Evolutionary conservation across 2,888 invertebrate genomes (phyloP).

Genomic region (Nomada fabriciana): DNA sequence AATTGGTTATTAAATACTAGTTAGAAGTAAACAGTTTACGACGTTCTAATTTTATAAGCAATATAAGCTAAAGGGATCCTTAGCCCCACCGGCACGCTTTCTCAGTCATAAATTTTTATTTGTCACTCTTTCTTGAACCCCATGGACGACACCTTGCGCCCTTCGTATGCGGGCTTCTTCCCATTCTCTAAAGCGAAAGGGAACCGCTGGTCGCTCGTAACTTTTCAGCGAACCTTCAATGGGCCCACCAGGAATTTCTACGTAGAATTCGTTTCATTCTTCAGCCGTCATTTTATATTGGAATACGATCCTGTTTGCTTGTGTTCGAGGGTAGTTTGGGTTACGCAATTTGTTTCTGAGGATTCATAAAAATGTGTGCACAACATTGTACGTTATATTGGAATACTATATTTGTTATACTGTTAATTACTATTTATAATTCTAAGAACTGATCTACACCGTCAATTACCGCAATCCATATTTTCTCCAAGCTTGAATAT

Average conservation of each 20-base stretch:
- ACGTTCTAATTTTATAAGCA: conserved; percentile 48
- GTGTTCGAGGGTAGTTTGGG: not conserved
- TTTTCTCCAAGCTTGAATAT: not conserved
- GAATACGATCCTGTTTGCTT: not conserved
- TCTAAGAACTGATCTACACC: no score
- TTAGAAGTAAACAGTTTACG: conserved; percentile 35
- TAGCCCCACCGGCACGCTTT: conserved; percentile 56
- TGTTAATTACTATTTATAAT: not conserved
- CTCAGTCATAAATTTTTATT: conserved; percentile 78
- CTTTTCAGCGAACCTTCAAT: not conserved
- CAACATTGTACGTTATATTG: not conserved
- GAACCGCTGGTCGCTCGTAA: conserved; percentile 11
- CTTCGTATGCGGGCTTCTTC: not conserved
- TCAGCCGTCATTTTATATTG: not conserved
- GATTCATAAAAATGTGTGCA: not conserved
- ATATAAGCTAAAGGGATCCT: conserved; percentile 19
- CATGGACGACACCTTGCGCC: conserved; percentile 49
- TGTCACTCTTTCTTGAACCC: conserved; percentile 72
- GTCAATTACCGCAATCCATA: no score
- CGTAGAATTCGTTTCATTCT: conserved; percentile 1
- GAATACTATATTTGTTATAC: not conserved
- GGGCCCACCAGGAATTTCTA: not conserved
- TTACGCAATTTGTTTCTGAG: not conserved
- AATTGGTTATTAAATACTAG: conserved; percentile 16
- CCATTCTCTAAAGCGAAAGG: conserved; percentile 3